These are phyloP conservation scores for Choloepus didactylus DNA, from an alignment of 2,797 vertebrate species.

Conservation along the genomic window DNA sequence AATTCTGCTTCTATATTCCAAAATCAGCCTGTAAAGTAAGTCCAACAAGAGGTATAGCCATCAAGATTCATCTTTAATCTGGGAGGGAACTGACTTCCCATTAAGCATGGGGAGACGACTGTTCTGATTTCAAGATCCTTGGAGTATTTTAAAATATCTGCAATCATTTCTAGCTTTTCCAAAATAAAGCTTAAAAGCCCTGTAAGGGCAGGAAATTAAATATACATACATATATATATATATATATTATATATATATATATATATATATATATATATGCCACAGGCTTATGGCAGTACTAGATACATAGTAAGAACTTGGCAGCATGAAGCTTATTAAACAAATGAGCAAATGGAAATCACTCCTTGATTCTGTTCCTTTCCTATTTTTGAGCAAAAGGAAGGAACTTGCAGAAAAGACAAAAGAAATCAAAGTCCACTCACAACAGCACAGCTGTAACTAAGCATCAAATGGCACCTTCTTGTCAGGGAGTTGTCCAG, in stretches of 20 bases:
- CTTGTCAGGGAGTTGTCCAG: background rate
- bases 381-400: constrained; percentile 38
- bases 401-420: constrained; percentile 9
- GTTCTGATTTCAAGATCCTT: constrained; percentile 31
- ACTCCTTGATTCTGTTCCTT: constrained; percentile 36
- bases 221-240: background rate
- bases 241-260: background rate
- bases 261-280: background rate
- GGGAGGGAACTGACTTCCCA: background rate
- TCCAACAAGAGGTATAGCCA: constrained; percentile 13
- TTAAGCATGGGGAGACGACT: background rate
- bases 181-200: constrained; percentile 29
- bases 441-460: background rate
- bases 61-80: constrained; percentile 36
- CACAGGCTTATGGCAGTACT: background rate
- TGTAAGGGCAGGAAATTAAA: background rate
- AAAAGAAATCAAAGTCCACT: constrained; percentile 60
- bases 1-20: background rate
- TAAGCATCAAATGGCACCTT: background rate
- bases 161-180: background rate
- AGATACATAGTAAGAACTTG: constrained; percentile 25
- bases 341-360: constrained; percentile 51
- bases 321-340: background rate
- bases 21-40: constrained; percentile 20
- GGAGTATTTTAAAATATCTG: constrained; percentile 8